Evolutionary conservation across 2,888 invertebrate genomes (phyloP).

Genomic region (Nipponacmea schrenckii): DNA sequence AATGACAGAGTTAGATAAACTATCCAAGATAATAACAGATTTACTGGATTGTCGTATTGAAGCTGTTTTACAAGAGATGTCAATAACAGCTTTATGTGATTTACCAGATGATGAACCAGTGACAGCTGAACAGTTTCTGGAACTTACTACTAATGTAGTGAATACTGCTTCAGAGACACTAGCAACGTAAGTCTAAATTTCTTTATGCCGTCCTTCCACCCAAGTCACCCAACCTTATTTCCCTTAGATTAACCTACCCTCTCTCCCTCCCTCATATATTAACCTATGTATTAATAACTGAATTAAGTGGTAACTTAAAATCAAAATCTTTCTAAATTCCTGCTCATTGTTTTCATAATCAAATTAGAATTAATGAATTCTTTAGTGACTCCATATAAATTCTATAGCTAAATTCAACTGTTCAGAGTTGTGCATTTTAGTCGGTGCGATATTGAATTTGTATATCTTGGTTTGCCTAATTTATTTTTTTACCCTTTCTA

Average conservation of each 20-base stretch:
- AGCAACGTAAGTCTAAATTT: constrained; percentile 66
- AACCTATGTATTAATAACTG: no score
- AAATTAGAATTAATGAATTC: no score
- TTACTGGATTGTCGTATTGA: constrained; percentile 90
- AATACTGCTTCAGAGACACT: constrained; percentile 62
- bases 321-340: no score
- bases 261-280: not conserved
- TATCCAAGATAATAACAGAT: constrained; percentile 79
- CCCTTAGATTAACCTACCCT: not conserved
- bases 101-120: constrained; percentile 86
- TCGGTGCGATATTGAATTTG: no score
- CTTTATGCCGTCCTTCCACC: constrained; percentile 66
- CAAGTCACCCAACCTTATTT: not conserved
- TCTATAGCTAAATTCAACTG: no score
- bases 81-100: constrained; percentile 81
- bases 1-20: constrained; percentile 59
- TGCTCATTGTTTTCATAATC: no score
- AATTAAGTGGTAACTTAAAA: no score
- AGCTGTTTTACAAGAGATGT: constrained; percentile 88
- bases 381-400: no score
- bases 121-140: constrained; percentile 86
- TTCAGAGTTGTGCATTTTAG: no score
- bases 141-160: constrained; percentile 80
- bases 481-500: no score
- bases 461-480: no score